Evolutionary conservation across 2,113 vertebrate genomes (phyloP).

Genomic region (Bettongia penicillata): DNA sequence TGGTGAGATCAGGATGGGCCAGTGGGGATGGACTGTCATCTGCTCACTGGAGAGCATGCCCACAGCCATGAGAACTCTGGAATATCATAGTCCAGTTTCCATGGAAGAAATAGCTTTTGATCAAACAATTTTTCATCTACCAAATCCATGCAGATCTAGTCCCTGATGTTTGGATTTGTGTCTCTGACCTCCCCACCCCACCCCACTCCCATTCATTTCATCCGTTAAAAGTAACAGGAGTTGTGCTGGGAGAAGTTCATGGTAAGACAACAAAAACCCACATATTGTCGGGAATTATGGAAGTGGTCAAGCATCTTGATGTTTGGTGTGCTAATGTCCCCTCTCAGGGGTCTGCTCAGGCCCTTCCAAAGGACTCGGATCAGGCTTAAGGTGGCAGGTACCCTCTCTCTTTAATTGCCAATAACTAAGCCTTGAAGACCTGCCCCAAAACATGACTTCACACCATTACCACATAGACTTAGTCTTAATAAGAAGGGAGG

Average conservation of each 20-base stretch:
- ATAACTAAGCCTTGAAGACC: conserved; percentile 36
- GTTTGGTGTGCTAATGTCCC: not conserved
- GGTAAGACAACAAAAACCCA: not conserved
- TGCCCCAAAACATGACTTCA: conserved; percentile 33
- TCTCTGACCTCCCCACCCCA: not conserved
- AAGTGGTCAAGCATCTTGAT: not conserved
- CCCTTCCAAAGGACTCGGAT: conserved; percentile 12
- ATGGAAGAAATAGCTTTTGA: not conserved
- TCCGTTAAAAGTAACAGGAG: not conserved
- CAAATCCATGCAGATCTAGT: not conserved
- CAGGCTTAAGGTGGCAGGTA: not conserved
- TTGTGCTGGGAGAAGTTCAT: not conserved
- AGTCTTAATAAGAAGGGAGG: conserved; percentile 66
- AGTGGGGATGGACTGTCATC: not conserved
- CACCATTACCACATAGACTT: conserved; percentile 26
- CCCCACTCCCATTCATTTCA: not conserved
- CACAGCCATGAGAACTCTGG: not conserved
- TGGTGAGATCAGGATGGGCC: not conserved
- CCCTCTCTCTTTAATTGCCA: conserved; percentile 63
- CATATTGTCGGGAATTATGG: not conserved
- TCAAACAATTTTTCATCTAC: not conserved
- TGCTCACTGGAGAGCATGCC: not conserved
- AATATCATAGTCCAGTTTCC: not conserved
- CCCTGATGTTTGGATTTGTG: not conserved
- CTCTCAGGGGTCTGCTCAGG: not conserved